Evolutionary conservation across 1,140 invertebrate species (phyloP).

Genomic region (Matsumurasca onukii): DNA sequence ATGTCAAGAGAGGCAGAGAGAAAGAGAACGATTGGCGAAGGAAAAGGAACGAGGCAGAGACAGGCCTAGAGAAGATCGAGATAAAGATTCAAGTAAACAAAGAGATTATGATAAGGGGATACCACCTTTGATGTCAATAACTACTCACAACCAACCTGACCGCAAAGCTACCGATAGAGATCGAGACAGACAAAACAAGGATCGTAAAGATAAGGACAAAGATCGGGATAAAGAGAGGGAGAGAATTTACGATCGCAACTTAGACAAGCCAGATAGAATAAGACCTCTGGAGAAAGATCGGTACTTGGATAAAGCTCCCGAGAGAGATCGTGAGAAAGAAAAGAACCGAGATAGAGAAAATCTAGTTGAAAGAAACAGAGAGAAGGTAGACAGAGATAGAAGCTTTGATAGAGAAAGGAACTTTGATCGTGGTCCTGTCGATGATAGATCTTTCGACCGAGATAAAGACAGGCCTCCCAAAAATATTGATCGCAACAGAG

Average conservation of each 20-base stretch:
- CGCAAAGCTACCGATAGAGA: conserved; percentile 25
- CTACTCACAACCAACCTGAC: conserved; percentile 34
- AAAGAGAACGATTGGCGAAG: conserved; percentile 46
- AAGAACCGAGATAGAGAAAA: conserved; percentile 55
- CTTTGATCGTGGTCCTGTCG: conserved; percentile 2
- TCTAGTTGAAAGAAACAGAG: conserved; percentile 42
- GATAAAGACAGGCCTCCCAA: conserved; percentile 39
- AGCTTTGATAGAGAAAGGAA: conserved; percentile 28
- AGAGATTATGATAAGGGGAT: conserved; percentile 39
- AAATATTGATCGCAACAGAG: conserved; percentile 15
- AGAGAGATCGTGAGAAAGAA: conserved; percentile 44
- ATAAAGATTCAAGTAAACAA: conserved; percentile 17
- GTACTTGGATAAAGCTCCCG: conserved; percentile 38
- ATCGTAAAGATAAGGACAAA: conserved; percentile 37
- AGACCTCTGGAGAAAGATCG: conserved; percentile 38
- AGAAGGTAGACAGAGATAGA: conserved; percentile 29
- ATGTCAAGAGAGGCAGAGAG: conserved; percentile 47
- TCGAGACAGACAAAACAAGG: conserved; percentile 27
- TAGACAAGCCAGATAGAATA: conserved; percentile 22
- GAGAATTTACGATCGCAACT: conserved; percentile 14
- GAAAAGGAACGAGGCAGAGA: conserved; percentile 47
- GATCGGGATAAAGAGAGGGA: conserved; percentile 29
- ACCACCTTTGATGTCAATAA: conserved; percentile 35
- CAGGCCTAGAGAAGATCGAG: conserved; percentile 35
- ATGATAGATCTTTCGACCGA: conserved; percentile 40